Base-by-base conservation (phyloP, 2,113 vertebrate species). In the Entosphenus tridentatus region DNA sequence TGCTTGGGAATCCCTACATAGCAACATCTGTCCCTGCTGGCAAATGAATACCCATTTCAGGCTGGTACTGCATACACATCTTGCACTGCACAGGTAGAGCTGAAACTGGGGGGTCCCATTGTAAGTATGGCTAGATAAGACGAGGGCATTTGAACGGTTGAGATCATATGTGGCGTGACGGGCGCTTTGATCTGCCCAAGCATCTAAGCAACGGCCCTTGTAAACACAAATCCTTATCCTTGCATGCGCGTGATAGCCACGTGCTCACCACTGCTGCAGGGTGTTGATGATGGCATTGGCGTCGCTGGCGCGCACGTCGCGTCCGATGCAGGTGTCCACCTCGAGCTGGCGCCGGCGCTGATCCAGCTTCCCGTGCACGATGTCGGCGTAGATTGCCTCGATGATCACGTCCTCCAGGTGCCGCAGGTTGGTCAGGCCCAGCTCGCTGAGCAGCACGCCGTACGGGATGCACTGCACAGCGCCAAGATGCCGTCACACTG, bases 391-490 rank as follows among this genome's bases (percentile, higher is more conserved):
- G 75, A 98, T 84, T 0, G 93, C 93, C 73, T 96, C 93, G 14
- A 98, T 98, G 76, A 98, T 88, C 75, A 96, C 82, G 78, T 98
- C 93, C 77, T 98, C 93, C 73, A 98, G 71, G 76, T 98, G 91
- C 56, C 93, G 86, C 77, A 98, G 86, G 70, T 96, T 96, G 81
- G 86, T 89, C 83, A 98, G 82, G 78, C 96, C 91, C 70, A 98
- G 80, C 81, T 96, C 89, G 77, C 88, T 88, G 78, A 98, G 84
- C 75, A 98, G 85, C 78, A 98, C 81, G 0, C 90, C 93, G 79
- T 98, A 98, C 7, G 93, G 93, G 76, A 98, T 87, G 80, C 82
- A 83, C 85, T 87, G 76, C 68, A 73, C 73, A 71, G 13, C 76
- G n/a, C n/a, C 39, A 39, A 39, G 39, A 39, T 39, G 39, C 39